Evolutionary conservation across 2,888 invertebrate genomes (phyloP), one percentile per base, ranked within the genome.

Genomic region (Hyles lineata): DNA sequence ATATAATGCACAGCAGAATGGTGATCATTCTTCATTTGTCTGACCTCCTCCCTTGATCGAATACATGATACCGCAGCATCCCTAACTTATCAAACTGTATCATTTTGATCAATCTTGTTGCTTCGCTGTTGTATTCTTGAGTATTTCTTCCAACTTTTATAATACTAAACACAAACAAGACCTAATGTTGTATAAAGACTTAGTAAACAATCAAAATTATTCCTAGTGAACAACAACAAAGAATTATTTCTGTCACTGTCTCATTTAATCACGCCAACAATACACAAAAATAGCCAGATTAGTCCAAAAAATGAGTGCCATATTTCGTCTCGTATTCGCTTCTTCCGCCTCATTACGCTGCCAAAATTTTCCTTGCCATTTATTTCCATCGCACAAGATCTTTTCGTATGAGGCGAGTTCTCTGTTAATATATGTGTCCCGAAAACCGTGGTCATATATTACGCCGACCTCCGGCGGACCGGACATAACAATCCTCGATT

Each of bases 401-500:
- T 95, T 92, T 92, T 92, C 90, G 94, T 93, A 94, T 93, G 94
- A 94, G 91, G 90, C 93, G 93, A 94, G 93, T 93, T 93, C 90
- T 89, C 91, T 88, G 94, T 94, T 95, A 95, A 95, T 95, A 95
- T 95, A 95, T 95, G 93, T 93, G 93, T 92, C 93, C 92, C 93
- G 94, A 95, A 95, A 95, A 93, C 94, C 94, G 92, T 92, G 93
- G 94, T 93, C 94, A 93, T 95, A 95, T 95, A 95, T 95, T 95
- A 94, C 91, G 87, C 90, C 93, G 94, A 94, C 95, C 95, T 95
- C 94, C 91, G 93, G 90, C 93, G 92, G 93, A 93, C 95, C 92
- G 94, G 95, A 94, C 95, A 95, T 94, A 95, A 95, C 94, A 94
- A 93, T 94, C 93, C 94, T 93, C 95, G 95, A 95, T 95, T 95